These are phyloP conservation scores for Lepilemur ruficaudatus DNA, from an alignment of 2,797 vertebrate genomes.

Conservation along the genomic window DNA sequence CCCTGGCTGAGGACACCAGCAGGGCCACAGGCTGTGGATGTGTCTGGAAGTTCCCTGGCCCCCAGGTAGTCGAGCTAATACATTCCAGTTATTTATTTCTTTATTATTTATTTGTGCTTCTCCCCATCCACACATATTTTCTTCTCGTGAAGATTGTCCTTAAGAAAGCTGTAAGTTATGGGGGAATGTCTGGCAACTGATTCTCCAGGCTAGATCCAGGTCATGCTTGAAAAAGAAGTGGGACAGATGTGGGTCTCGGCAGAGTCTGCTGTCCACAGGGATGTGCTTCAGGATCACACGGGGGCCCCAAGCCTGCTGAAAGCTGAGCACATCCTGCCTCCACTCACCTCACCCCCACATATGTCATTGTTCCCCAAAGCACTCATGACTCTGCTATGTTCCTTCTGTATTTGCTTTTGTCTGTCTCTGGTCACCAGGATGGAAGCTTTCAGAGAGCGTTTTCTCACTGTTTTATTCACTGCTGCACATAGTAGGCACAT, in stretches of 20 bases:
- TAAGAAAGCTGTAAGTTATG: neutral
- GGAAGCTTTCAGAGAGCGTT: too few relatives aligned
- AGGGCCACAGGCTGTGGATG: too few relatives aligned
- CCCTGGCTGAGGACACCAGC: neutral
- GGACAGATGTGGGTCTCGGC: neutral
- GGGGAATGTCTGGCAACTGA: neutral
- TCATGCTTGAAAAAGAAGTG: neutral
- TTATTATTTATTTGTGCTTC: neutral
- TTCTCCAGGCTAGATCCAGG: neutral
- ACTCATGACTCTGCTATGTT: neutral
- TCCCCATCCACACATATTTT: neutral
- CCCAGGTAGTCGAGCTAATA: neutral
- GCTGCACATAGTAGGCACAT: too few relatives aligned
- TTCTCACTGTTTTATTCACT: neutral
- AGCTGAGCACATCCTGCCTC: too few relatives aligned
- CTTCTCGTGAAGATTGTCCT: neutral
- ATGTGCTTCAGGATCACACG: neutral
- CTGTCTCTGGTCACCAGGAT: neutral
- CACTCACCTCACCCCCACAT: accelerated
- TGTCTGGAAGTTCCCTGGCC: neutral
- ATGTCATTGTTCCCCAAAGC: too few relatives aligned
- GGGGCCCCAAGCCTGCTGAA: neutral
- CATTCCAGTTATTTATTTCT: neutral
- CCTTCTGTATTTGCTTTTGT: neutral
- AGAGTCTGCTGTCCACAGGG: neutral